Base-by-base conservation (phyloP, 2,888 invertebrate species). In the Cataglyphis rosenhaueri region DNA sequence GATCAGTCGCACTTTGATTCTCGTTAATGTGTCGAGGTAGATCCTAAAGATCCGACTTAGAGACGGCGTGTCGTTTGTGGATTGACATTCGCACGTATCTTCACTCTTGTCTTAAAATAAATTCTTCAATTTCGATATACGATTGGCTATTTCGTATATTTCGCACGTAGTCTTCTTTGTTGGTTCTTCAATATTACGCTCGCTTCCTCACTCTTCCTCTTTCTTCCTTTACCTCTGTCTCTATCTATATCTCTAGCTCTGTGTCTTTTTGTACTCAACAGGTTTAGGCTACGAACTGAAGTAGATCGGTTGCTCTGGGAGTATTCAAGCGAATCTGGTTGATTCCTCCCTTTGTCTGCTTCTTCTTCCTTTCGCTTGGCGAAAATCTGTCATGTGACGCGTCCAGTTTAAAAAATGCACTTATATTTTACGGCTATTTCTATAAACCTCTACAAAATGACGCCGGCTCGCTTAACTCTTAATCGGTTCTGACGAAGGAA, bases 281-380 rank as follows among this genome's bases (percentile, higher is more conserved):
- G 94, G 94, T 94, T 94, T 94, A 94, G 94, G 94, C 94, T 94
- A 94, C 93, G 92, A 93, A 93, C 92, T 94, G 93, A 94, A 94
- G 94, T 94, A 94, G 93, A 94, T 94, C 92, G 92, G 94, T 94
- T 94, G 87, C 91, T 91, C 89, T 87, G 89, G 89, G 88, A 89
- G 88, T 89, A 84, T 87, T 88, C 76, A 84, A 85, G 82, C 84
- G 84, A 85, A 87, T 85, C 85, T 85, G 84, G 74, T 83, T 76
- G 84, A 78, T 79, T 57, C 29, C 83, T 85, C 81, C 84, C 66
- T 88, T 81, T 81, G 79, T 85, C 84, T 64, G 73, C 62, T 76
- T 73, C 75, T 61, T 32, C 70, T 70, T 83, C 66, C 62, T 79
- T 57, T 73, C 75, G 75, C 81, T 84, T 86, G 75, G 79, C 79